phyloP scores from a whole-genome alignment of 1,140 invertebrate genomes.

The Polyergus mexicanus region DNA sequence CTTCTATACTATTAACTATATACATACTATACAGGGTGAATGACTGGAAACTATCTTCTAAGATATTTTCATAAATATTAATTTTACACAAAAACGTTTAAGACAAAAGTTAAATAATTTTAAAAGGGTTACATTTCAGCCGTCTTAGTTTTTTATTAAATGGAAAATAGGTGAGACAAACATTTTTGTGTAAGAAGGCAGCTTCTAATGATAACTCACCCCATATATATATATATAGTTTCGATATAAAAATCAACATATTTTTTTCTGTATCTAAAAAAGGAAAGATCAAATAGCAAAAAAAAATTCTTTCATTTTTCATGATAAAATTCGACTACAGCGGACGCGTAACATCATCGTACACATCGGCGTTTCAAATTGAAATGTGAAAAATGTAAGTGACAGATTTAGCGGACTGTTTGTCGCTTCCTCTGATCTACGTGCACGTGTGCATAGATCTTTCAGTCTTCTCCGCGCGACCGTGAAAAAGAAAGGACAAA shows the following conservation, averaged over 20 bases:
- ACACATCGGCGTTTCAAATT: conserved; percentile 28
- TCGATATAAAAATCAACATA: neutral
- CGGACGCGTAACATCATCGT: neutral
- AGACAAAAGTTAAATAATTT: no score
- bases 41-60: no score
- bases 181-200: no score
- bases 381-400: conserved; percentile 58
- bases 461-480: neutral
- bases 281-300: neutral
- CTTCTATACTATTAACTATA: no score
- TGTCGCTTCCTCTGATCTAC: conserved; percentile 3
- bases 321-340: neutral
- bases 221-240: neutral
- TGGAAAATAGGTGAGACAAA: no score
- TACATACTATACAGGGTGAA: no score
- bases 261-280: neutral
- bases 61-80: no score
- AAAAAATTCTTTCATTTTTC: neutral
- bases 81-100: no score
- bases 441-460: neutral
- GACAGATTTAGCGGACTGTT: conserved; percentile 42
- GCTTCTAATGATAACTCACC: no score
- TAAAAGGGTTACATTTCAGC: no score
- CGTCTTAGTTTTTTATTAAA: no score
- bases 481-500: conserved; percentile 34